Evolutionary conservation across 2,888 invertebrate genomes (phyloP), one percentile per base, ranked within the genome.

Genomic region (Xylocampa areola): DNA sequence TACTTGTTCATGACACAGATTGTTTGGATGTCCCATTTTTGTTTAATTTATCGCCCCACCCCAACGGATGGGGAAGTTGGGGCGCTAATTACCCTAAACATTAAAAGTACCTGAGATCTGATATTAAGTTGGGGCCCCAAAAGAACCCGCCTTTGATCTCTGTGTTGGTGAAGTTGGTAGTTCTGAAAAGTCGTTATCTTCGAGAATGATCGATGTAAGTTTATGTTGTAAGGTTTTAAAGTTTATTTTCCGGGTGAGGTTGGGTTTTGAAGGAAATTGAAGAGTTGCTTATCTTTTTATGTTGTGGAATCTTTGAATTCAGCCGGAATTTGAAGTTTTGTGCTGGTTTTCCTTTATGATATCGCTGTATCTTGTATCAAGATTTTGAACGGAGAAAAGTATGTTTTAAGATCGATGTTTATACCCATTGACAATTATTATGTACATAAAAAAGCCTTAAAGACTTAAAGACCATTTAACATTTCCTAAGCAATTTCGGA

Each of bases 11-110:
- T 72, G 62, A 70, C 79, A 48, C 81, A 82, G 82, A 81, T 77
- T 79, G 78, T 82, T 80, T 74, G 73, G 74, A 76, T 80, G 81
- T 78, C 71, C 79, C 74, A 82, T 83, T 84, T 84, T 82, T 84
- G 82, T 81, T 75, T 78, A 81, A 84, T 82, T 82, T 82, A 83
- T 83, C 47, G 76, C 54, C 59, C 64, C 55, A 25, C 35, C 68
- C 45, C 41, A 43, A 35, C 35, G 43, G 40, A 61, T 39, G 45
- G 37, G 54, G 67, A 67, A 74, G 58, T 74, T 39, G 13, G 53
- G 58, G 40, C 35, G 45, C 59, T 72, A 67, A 72, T 72, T 72
- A 74, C 67, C 53, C 43, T 11, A 19, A 54, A 67, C 72, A 67
- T 74, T 70, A 52, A 69, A 66, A 49, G 59, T 72, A 67, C 57